Percentiles rank a stretch among this genome's conserved stretches.
Evolutionary conservation across 2,113 vertebrate genomes (phyloP).

Genomic region (Chascanopsetta lugubris): DNA sequence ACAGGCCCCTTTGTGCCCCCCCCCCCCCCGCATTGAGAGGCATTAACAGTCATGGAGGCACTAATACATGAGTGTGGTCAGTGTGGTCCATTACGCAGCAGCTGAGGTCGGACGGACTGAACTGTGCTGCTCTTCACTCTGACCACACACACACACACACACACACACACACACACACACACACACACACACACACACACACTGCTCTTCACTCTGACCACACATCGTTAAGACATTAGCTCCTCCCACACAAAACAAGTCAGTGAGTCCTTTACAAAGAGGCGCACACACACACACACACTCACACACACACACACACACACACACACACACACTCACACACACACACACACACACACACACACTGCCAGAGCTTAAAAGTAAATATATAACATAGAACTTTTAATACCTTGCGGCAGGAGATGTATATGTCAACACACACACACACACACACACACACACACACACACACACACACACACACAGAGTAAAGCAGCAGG

Average conservation of each 20-base stretch:
- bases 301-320: not conserved
- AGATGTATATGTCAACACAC: not conserved
- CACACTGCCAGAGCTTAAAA: not conserved
- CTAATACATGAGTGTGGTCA: slow-evolving; percentile 71
- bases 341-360: slow-evolving; percentile 1
- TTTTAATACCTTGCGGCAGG: not conserved
- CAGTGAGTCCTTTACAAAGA: not conserved
- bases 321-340: no score
- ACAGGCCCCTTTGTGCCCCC: slow-evolving; percentile 61
- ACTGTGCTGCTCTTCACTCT: slow-evolving; percentile 69
- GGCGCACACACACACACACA: not conserved
- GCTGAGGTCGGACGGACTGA: slow-evolving; percentile 66
- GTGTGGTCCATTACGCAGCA: slow-evolving; percentile 70
- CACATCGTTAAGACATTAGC: slow-evolving; percentile 75
- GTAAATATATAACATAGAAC: not conserved
- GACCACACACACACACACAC: no score
- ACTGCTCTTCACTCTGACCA: slow-evolving; percentile 69
- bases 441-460: no score
- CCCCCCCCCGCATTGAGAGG: slow-evolving; percentile 42
- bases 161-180: no score
- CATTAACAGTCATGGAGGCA: slow-evolving; percentile 73
- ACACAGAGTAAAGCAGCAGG: no score
- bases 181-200: no score
- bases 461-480: no score
- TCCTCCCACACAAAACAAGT: slow-evolving; percentile 60